A percentile compares a stretch with the other conserved stretches of the same genome.
These are phyloP conservation scores for Drosophila kuntzei DNA, from an alignment of 2,888 invertebrate species.

Conservation along the genomic window DNA sequence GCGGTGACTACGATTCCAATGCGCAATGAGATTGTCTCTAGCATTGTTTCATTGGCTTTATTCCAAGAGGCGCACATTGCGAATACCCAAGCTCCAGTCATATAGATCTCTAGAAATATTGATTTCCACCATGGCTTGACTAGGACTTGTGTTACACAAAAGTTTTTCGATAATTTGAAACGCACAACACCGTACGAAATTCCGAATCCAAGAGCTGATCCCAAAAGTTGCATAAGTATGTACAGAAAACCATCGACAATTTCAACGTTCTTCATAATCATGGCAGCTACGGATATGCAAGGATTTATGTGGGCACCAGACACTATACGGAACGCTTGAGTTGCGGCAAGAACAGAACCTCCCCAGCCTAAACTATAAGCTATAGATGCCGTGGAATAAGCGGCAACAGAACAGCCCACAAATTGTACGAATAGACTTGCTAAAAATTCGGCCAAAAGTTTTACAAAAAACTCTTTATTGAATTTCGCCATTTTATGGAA, in stretches of 20 bases:
- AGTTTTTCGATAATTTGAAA: not conserved
- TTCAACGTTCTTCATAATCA: conserved; percentile 34
- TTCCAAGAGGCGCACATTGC: conserved; percentile 60
- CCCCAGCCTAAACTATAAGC: conserved; percentile 40
- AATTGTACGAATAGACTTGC: conserved; percentile 30
- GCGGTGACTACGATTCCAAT: conserved; percentile 42
- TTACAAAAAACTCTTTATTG: conserved; percentile 10
- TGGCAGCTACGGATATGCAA: conserved; percentile 44
- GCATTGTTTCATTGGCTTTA: conserved; percentile 9
- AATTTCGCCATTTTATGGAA: conserved; percentile 26
- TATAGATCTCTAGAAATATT: conserved; percentile 26
- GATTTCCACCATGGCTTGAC: conserved; percentile 26
- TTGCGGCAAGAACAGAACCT: conserved; percentile 32
- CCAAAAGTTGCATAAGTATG: conserved; percentile 37
- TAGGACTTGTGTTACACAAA: not conserved
- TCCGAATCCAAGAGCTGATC: conserved; percentile 17
- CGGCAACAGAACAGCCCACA: conserved; percentile 24
- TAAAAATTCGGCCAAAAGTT: conserved; percentile 33
- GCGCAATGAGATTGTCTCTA: conserved; percentile 43
- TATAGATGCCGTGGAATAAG: not conserved
- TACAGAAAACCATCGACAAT: conserved; percentile 23
- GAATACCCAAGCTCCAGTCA: conserved; percentile 45
- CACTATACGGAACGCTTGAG: conserved; percentile 47
- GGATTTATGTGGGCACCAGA: conserved; percentile 61
- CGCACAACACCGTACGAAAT: not conserved